Evolutionary conservation across 2,888 invertebrate genomes (phyloP).

Genomic region (Drosophila conformis): DNA sequence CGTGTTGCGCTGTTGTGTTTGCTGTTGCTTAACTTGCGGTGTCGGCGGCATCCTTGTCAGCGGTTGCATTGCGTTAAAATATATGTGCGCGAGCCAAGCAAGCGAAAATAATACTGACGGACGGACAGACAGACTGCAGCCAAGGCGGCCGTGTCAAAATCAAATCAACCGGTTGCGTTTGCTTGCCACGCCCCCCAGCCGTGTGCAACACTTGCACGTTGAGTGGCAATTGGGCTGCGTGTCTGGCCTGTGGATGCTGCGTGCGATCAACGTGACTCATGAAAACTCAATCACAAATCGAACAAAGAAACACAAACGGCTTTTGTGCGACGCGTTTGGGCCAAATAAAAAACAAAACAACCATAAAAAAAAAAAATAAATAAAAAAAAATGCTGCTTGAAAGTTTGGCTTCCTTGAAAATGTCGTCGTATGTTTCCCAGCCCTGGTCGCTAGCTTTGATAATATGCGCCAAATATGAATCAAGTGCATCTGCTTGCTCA

Average conservation of each 20-base stretch:
- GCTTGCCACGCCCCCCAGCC: conserved; percentile 8
- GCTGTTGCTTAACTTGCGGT: conserved; percentile 84
- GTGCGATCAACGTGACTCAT: not conserved
- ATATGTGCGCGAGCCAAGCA: conserved; percentile 48
- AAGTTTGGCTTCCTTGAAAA: conserved; percentile 4
- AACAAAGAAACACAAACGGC: conserved; percentile 13
- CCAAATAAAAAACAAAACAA: not conserved
- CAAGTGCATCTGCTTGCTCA: conserved; percentile 53
- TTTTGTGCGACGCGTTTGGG: conserved; percentile 23
- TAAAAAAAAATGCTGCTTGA: conserved; percentile 3
- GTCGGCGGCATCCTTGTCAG: conserved; percentile 18
- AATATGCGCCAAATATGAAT: conserved; percentile 5
- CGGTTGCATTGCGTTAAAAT: not conserved
- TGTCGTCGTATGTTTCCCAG: not conserved
- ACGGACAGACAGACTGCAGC: conserved; percentile 3
- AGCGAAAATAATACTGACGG: conserved; percentile 2
- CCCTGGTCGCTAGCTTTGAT: not conserved
- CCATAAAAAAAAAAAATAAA: not conserved
- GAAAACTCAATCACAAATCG: not conserved
- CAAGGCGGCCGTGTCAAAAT: conserved; percentile 10
- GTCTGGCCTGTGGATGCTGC: conserved; percentile 33
- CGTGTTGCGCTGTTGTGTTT: conserved; percentile 47
- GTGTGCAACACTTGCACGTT: not conserved
- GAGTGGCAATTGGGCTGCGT: conserved; percentile 19
- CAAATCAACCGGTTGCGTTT: conserved; percentile 20